Percentiles rank a stretch among this genome's conserved stretches.
Conservation (phyloP, 2,797 vertebrate species). For the Triplophysa yarkandensis region DNA sequence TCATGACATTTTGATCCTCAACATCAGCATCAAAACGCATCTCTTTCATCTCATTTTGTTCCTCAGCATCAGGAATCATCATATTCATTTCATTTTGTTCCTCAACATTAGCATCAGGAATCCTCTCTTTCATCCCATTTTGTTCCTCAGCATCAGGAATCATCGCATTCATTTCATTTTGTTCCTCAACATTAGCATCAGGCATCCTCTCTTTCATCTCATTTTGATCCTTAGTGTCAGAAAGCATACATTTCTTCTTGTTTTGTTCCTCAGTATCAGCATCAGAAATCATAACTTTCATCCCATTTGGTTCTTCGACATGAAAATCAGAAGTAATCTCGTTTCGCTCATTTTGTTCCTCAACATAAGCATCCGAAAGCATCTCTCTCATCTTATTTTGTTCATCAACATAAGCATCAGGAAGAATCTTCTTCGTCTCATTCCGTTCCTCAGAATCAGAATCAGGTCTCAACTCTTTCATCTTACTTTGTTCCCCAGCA, state of each 20-base stretch:
- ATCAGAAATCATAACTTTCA: too few relatives aligned
- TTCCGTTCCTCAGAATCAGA: too few relatives aligned
- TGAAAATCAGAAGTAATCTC: too few relatives aligned
- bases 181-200: not conserved
- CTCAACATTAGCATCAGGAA: not conserved
- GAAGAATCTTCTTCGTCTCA: too few relatives aligned
- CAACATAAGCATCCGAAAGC: conserved; percentile 56
- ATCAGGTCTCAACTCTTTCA: too few relatives aligned
- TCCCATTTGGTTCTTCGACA: too few relatives aligned
- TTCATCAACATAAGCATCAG: too few relatives aligned
- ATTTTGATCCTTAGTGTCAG: too few relatives aligned
- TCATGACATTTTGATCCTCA: not conserved
- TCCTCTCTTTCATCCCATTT: not conserved
- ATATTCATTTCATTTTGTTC: not conserved
- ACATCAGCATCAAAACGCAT: not conserved
- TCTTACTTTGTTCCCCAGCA: too few relatives aligned
- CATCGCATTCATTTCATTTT: too few relatives aligned
- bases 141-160: not conserved
- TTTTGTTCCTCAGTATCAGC: too few relatives aligned
- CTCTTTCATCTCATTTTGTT: not conserved
- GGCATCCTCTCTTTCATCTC: not conserved
- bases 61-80: conserved; percentile 8
- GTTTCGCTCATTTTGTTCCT: conserved; percentile 30
- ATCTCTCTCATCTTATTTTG: conserved; percentile 50
- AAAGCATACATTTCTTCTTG: too few relatives aligned